A percentile compares a stretch with the other conserved stretches of the same genome.
phyloP scores from a whole-genome alignment of 2,797 vertebrate species.

The Tenualosa thibaudeaui region DNA sequence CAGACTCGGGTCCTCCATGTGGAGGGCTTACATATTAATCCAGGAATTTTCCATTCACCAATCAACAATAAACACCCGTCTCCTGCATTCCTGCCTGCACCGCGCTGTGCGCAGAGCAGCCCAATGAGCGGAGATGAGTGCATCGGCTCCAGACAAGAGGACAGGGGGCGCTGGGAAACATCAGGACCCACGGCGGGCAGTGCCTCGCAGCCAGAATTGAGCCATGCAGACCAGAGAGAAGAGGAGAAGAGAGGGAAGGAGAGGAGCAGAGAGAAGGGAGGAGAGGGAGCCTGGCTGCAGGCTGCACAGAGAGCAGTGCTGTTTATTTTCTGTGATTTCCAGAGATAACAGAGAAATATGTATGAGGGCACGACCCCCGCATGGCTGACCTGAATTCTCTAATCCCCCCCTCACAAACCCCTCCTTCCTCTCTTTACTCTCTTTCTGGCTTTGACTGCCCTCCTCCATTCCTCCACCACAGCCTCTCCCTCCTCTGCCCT shows the following conservation, averaged over 20 bases:
- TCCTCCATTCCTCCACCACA: constrained; percentile 19
- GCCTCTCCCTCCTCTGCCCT: constrained; percentile 49
- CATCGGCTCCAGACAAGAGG: constrained; percentile 13
- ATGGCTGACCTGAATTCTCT: constrained; percentile 57
- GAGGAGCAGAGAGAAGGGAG: neutral
- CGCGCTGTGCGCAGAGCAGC: neutral
- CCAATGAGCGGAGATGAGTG: neutral
- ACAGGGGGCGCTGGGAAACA: neutral
- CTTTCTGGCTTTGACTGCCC: neutral
- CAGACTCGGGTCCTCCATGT: constrained; percentile 35
- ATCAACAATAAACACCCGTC: constrained; percentile 54
- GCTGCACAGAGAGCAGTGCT: constrained; percentile 12
- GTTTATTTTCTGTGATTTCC: constrained; percentile 33
- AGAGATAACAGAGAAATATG: constrained; percentile 43
- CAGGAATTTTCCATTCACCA: constrained; percentile 54
- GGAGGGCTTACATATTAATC: constrained; percentile 47
- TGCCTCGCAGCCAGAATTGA: neutral
- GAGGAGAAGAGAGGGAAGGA: neutral
- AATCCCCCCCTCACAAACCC: constrained; percentile 33
- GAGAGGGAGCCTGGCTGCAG: neutral
- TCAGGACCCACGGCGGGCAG: neutral
- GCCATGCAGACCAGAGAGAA: neutral
- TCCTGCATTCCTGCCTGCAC: constrained; percentile 32
- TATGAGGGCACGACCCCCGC: constrained; percentile 35
- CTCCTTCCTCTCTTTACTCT: neutral